Evolutionary conservation across 1,140 invertebrate genomes (phyloP).

Genomic region (Onthophagus taurus): DNA sequence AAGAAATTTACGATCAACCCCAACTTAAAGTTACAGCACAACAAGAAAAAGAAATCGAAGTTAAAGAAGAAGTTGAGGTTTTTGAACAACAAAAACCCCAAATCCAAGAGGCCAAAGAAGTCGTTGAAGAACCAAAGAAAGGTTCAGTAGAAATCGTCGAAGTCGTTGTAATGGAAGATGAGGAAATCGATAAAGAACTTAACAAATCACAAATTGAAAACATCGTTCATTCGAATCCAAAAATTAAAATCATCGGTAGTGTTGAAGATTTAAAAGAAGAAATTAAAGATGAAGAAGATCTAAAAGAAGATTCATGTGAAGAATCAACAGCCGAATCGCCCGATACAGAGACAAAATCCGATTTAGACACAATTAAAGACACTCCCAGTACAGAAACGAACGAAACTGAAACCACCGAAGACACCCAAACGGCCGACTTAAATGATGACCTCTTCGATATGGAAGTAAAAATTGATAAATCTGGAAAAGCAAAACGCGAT

Average conservation of each 20-base stretch:
- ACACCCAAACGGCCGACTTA: constrained; percentile 22
- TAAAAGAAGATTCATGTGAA: constrained; percentile 10
- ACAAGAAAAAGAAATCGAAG: constrained; percentile 1
- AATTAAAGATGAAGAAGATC: constrained; percentile 14
- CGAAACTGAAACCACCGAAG: constrained; percentile 16
- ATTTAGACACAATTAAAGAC: constrained; percentile 3
- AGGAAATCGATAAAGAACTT: constrained; percentile 32
- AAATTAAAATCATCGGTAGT: too few relatives aligned
- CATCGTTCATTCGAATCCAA: constrained; percentile 25
- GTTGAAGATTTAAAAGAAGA: constrained; percentile 4
- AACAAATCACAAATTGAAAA: constrained; percentile 33
- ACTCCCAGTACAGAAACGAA: constrained; percentile 10
- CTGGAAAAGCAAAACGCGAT: constrained; percentile 37
- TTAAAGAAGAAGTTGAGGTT: constrained; percentile 10
- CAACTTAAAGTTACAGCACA: constrained; percentile 2
- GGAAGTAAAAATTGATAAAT: constrained; percentile 41
- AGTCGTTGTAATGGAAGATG: constrained; percentile 30
- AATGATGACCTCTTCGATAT: constrained; percentile 50
- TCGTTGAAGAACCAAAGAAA: constrained; percentile 11
- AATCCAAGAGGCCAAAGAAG: constrained; percentile 14
- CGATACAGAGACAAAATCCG: constrained; percentile 29
- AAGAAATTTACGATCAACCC: constrained; percentile 26
- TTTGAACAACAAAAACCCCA: constrained; percentile 8
- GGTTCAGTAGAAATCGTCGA: constrained; percentile 26
- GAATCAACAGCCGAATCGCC: constrained; percentile 9